Evolutionary conservation across 2,888 invertebrate genomes (phyloP).

Genomic region (Aelia acuminata): DNA sequence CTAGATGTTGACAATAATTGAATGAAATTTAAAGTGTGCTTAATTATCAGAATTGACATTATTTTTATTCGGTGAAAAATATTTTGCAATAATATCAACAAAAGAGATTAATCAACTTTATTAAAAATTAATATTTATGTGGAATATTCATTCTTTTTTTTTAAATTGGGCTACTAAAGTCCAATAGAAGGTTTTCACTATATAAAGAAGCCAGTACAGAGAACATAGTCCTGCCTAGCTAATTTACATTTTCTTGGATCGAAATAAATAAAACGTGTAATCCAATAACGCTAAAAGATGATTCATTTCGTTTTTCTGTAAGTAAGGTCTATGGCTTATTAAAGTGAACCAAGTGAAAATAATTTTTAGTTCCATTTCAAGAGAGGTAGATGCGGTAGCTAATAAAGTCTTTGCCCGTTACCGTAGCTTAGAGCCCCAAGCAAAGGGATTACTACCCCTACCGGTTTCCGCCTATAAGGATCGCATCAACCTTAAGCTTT

Average conservation of each 20-base stretch:
- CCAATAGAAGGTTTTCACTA: not conserved
- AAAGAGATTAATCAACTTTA: too few species aligned
- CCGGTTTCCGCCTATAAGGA: too few species aligned
- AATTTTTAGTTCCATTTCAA: not conserved
- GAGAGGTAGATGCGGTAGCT: not conserved
- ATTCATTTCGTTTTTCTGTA: not conserved
- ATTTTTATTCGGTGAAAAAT: too few species aligned
- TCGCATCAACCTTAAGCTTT: not conserved
- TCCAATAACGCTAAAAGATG: not conserved
- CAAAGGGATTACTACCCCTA: not conserved
- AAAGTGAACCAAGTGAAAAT: not conserved
- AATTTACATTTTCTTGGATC: not conserved
- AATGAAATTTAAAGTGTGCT: too few species aligned
- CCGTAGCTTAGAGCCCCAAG: not conserved
- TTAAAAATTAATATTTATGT: too few species aligned
- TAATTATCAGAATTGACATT: too few species aligned
- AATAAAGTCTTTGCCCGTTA: not conserved
- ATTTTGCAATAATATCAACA: too few species aligned
- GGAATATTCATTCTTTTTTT: too few species aligned
- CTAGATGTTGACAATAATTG: too few species aligned
- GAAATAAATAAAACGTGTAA: not conserved
- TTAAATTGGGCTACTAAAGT: not conserved
- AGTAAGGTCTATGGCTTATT: slow-evolving; percentile 6
- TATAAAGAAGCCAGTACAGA: not conserved
- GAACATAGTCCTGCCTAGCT: not conserved